Evolutionary conservation across 2,113 vertebrate species (phyloP).

Genomic region (Mionectes macconnelli): DNA sequence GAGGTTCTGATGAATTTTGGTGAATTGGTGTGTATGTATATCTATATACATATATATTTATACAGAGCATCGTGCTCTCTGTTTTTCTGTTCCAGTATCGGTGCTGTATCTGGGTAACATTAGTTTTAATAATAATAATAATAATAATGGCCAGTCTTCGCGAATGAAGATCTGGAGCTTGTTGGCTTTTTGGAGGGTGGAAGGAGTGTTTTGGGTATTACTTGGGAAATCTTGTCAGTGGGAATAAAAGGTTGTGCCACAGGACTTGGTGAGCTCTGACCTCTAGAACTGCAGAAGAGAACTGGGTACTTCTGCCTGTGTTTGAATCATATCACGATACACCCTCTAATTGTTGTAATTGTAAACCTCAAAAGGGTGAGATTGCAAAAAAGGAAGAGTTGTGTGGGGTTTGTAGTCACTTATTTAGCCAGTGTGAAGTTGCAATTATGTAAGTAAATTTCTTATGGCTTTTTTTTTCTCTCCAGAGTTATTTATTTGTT

Average conservation of each 20-base stretch:
- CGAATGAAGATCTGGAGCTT: too few relatives aligned
- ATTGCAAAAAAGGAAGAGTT: not conserved
- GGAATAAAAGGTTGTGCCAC: not conserved
- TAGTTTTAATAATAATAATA: too few relatives aligned
- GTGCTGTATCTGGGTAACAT: not conserved
- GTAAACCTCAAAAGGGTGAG: not conserved
- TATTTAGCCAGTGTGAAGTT: not conserved
- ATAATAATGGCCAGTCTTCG: too few relatives aligned
- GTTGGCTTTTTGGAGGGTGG: not conserved
- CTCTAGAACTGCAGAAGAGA: not conserved
- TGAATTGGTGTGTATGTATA: rapidly evolving
- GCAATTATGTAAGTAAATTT: not conserved
- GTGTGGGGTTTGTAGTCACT: not conserved
- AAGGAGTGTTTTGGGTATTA: not conserved
- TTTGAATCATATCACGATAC: not conserved
- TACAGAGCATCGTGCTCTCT: not conserved
- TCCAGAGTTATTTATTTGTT: not conserved
- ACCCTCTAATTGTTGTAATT: not conserved
- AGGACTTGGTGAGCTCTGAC: not conserved
- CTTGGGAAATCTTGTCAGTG: not conserved
- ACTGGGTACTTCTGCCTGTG: not conserved
- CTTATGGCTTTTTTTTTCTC: not conserved
- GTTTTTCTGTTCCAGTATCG: not conserved
- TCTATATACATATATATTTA: not conserved
- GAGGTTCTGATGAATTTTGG: not conserved